Percentiles rank a stretch among this genome's conserved stretches.
phyloP scores from a whole-genome alignment of 2,113 vertebrate species.

The Melanostigma gelatinosum region DNA sequence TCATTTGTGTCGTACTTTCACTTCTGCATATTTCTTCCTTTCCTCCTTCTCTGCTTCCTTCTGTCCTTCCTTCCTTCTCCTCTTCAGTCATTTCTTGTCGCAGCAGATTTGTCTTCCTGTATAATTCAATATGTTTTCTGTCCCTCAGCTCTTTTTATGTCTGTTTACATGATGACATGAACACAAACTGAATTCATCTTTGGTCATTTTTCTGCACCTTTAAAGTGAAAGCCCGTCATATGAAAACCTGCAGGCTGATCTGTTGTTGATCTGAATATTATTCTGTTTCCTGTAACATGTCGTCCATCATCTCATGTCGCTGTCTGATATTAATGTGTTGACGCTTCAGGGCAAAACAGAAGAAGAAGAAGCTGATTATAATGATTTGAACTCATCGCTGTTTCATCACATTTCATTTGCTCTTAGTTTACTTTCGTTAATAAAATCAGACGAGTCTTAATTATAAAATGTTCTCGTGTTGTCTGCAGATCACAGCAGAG shows the following conservation, averaged over 20 bases:
- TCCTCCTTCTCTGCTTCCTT: not conserved
- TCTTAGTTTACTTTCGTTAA: not conserved
- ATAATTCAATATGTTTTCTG: not conserved
- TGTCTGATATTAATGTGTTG: not conserved
- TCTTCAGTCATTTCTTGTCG: not conserved
- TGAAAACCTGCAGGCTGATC: not conserved
- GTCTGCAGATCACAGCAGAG: slow-evolving; percentile 91
- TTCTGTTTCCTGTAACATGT: not conserved
- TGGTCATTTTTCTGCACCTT: not conserved
- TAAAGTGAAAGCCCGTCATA: not conserved
- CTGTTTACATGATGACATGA: not conserved
- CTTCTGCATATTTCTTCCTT: not conserved
- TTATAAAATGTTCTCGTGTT: not conserved
- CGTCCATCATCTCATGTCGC: not conserved
- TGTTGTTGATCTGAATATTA: not conserved
- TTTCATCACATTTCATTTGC: not conserved
- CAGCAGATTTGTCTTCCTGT: not conserved
- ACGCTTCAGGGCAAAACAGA: not conserved
- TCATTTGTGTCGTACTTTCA: not conserved
- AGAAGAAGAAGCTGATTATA: no score
- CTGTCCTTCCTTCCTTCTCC: not conserved
- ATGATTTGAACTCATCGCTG: not conserved
- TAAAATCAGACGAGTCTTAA: not conserved
- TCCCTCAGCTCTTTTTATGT: not conserved
- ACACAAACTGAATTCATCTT: not conserved